A percentile compares a stretch with the other conserved stretches of the same genome.
phyloP scores from a whole-genome alignment of 2,797 vertebrate species.

The Leontocebus nigricollis region DNA sequence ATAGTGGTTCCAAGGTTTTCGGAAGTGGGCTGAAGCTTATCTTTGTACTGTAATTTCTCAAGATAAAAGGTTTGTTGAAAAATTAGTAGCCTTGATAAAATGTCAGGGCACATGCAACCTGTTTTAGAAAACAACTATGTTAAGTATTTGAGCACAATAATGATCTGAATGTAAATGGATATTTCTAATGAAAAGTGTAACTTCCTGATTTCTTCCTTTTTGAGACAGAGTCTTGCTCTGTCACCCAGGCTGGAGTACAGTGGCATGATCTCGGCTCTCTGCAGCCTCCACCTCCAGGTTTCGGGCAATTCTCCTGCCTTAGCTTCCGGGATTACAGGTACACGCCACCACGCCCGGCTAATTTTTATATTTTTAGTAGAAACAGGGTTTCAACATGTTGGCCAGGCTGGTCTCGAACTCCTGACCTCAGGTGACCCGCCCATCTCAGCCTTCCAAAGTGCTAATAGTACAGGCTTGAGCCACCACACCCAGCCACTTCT shows the following conservation, averaged over 20 bases:
- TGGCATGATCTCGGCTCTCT: not conserved
- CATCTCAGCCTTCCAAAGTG: not conserved
- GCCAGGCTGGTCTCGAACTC: not conserved
- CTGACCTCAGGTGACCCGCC: not conserved
- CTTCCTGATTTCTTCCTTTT: not conserved
- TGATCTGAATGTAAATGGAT: not conserved
- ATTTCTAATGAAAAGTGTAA: not conserved
- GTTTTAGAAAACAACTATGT: not conserved
- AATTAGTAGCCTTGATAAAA: not conserved
- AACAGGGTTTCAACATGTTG: not conserved
- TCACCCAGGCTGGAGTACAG: not conserved
- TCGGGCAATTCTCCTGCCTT: not conserved
- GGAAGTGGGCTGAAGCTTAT: not conserved
- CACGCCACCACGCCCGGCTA: accelerated
- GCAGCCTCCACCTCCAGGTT: not conserved
- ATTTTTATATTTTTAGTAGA: not conserved
- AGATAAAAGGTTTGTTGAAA: not conserved
- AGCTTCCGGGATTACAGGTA: not conserved
- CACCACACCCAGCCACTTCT: not conserved
- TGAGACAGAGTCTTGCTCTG: not conserved
- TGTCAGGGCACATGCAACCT: not conserved
- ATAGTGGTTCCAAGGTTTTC: not conserved
- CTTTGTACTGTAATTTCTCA: not conserved
- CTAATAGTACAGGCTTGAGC: not conserved
- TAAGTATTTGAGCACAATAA: not conserved